Base-by-base conservation (phyloP, 2,113 vertebrate genomes). In the Plectropomus leopardus region DNA sequence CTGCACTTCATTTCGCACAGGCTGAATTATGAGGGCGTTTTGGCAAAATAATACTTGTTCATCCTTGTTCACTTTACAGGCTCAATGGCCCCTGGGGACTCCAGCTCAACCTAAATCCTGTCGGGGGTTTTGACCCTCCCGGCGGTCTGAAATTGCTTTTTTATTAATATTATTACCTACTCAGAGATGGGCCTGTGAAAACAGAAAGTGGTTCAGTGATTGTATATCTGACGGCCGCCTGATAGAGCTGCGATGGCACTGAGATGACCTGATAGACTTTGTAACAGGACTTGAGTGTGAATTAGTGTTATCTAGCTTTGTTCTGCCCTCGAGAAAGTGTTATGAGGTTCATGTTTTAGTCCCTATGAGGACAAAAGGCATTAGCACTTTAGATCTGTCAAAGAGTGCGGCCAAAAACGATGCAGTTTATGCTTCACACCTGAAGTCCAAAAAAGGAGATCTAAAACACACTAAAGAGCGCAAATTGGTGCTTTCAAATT, bases 21-120 rank as follows among this genome's bases (percentile, higher is more conserved):
- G 24, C 32, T 88, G 83, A 88, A 51, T 86, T 84, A 84, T 76
- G 83, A 76, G 54, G 64, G 36, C 36, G 77, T 59, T 66, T 75
- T 72, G 67, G 65, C 66, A 60, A 64, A 76, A 54, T 32, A n/a
- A 28, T 28, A 55, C 47, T 24, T 51, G 61, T 84, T 72, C 73
- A 70, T 76, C 73, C 50, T 60, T 47, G 47, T 74, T 47, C 67
- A 13, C 45, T 50, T 48, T 32, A 51, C 50, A 60, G 51, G 34
- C 30, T 66, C 60, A 30, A 26, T 14, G 30, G 61, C 45, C 55
- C 36, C 30, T 9, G 17, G 50, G 45, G 68, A 63, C 51, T 34
- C 0, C 16, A 40, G 19, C 44, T 61, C 57, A 75, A 28, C 44
- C 30, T 77, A 76, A 74, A 80, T 74, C 17, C 50, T 45, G 24